Evolutionary conservation across 2,113 vertebrate genomes (phyloP).

Genomic region (Mastomys coucha): DNA sequence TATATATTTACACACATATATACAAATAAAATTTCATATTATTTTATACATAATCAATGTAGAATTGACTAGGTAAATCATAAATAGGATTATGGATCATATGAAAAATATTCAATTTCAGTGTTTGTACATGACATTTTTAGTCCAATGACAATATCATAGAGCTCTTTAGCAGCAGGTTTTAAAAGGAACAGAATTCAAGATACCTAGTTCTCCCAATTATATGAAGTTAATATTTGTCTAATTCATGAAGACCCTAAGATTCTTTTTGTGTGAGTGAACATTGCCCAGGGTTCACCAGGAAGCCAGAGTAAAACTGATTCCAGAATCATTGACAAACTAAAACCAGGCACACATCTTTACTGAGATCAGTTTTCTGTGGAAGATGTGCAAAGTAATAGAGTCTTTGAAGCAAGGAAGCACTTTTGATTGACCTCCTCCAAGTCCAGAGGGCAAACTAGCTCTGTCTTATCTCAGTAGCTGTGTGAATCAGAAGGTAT

Average conservation of each 20-base stretch:
- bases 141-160: neutral
- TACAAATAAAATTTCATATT: neutral
- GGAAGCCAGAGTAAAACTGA: neutral
- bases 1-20: too few relatives aligned
- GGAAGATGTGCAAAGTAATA: rapidly evolving
- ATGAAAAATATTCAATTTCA: neutral
- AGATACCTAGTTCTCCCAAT: neutral
- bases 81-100: neutral
- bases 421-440: neutral
- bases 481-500: neutral
- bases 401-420: neutral
- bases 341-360: neutral
- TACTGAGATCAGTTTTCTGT: too few relatives aligned
- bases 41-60: neutral
- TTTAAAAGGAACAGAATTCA: neutral
- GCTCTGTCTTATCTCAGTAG: neutral
- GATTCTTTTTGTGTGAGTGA: neutral
- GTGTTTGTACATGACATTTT: neutral
- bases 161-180: neutral
- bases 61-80: neutral
- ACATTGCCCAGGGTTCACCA: neutral
- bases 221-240: neutral
- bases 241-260: neutral
- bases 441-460: neutral
- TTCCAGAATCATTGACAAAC: too few relatives aligned